A percentile compares a stretch with the other conserved stretches of the same genome.
Conservation (phyloP, 2,888 invertebrate genomes). For the Oscheius sp. region DNA sequence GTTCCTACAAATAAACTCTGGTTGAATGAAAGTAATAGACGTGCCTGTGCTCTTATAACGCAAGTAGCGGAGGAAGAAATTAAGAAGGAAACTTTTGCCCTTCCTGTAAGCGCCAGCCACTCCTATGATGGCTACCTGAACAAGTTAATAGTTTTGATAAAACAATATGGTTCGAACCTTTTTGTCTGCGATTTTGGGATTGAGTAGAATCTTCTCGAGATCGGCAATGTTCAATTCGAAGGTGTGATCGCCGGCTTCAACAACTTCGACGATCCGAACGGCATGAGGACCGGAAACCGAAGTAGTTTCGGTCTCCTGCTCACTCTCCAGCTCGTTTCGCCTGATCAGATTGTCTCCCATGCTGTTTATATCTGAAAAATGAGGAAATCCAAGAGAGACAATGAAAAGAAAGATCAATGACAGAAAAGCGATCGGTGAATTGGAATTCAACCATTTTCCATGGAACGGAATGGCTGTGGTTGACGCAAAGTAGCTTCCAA, state of each 20-base stretch:
- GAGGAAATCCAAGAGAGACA: too few species aligned
- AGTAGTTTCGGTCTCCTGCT: slow-evolving; percentile 1
- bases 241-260: slow-evolving; percentile 54
- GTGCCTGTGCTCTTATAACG: slow-evolving; percentile 44
- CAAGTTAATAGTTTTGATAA: slow-evolving; percentile 47
- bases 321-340: slow-evolving; percentile 4
- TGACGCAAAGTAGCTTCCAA: too few species aligned
- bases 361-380: slow-evolving; percentile 73
- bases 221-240: slow-evolving; percentile 48
- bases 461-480: too few species aligned
- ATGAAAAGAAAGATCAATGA: too few species aligned
- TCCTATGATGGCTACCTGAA: slow-evolving; percentile 63
- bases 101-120: slow-evolving; percentile 56
- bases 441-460: too few species aligned
- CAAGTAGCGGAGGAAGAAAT: slow-evolving; percentile 64
- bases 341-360: slow-evolving; percentile 22
- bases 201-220: slow-evolving; percentile 76
- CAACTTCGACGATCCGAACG: slow-evolving; percentile 56
- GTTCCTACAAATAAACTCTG: background rate
- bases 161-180: slow-evolving; percentile 47
- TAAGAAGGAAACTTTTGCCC: slow-evolving; percentile 33
- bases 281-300: slow-evolving; percentile 39
- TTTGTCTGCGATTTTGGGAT: slow-evolving; percentile 65
- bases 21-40: background rate
- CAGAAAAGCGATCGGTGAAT: too few species aligned